Evolutionary conservation across 2,113 vertebrate species (phyloP).

Genomic region (Macheiramphus alcinus): DNA sequence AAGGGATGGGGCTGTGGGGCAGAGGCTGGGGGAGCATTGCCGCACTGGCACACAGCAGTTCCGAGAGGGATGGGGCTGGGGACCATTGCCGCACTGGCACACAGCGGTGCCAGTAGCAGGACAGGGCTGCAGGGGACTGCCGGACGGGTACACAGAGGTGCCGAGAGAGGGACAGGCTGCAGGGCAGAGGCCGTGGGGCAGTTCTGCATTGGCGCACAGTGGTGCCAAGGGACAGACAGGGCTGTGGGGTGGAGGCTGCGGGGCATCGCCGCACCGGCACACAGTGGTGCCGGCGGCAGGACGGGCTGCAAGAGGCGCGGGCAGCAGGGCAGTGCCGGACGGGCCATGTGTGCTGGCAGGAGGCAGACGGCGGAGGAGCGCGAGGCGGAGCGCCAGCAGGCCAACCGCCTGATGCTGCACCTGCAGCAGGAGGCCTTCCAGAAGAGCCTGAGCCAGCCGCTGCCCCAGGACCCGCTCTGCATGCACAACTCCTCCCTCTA

Average conservation of each 20-base stretch:
- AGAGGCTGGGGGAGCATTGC: not conserved
- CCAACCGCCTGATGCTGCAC: slow-evolving; percentile 94
- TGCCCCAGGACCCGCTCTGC: slow-evolving; percentile 94
- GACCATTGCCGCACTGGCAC: no score
- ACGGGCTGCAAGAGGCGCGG: not conserved
- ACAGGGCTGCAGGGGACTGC: no score
- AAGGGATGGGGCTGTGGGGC: not conserved
- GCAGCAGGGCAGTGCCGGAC: not conserved
- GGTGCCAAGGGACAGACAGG: no score
- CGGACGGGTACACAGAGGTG: no score
- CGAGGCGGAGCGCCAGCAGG: slow-evolving; percentile 94
- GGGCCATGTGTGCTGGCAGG: slow-evolving; percentile 61
- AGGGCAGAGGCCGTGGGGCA: not conserved
- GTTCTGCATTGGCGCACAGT: no score
- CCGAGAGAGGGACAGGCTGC: not conserved
- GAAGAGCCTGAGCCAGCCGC: slow-evolving; percentile 88
- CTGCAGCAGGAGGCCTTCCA: slow-evolving; percentile 96
- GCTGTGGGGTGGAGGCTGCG: not conserved
- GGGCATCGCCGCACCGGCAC: accelerated
- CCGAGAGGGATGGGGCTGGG: no score
- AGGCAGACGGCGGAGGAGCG: slow-evolving; percentile 96
- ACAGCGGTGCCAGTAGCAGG: not conserved
- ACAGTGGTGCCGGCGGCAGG: not conserved
- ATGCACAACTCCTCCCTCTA: slow-evolving; percentile 95
- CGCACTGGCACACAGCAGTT: no score